Base-by-base conservation (phyloP, 1,140 invertebrate genomes). In the Wiebesia pumilae region DNA sequence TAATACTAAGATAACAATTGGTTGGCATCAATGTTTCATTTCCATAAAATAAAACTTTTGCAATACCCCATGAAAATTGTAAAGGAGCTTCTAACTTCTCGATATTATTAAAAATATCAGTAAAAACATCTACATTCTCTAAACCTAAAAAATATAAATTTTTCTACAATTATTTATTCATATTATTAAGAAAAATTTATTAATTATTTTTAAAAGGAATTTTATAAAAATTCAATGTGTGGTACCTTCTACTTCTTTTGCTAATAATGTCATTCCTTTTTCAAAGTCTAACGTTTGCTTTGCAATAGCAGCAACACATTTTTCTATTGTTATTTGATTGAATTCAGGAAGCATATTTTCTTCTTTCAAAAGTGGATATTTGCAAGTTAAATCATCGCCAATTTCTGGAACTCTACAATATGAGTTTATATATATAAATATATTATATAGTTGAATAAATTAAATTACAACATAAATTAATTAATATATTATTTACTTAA, bases 261-360 rank as follows among this genome's bases (percentile, higher is more conserved):
- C 95, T 84, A 97, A 92, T 67, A 95, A 93, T 90, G 95, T 95
- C 0, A 98, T 94, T 21, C 95, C 95, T 89, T 96, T 96, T 94
- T 99, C 98, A 93, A 97, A 97, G 81, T 97, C 96, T n/a, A 97
- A 93, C 1, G 97, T 95, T 88, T 97, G 95, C 91, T 97, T 97
- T 69, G 96, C 97, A 87, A 98, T 96, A 47, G 97, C 96, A 24
- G 96, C 96, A 69, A 97, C 95, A 91, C 97, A 97, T 92, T 96
- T 96, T 92, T 98, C 96, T 81, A 97, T 96, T n/a, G 96, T 96
- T 51, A 98, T 94, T 88, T 95, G 95, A 90, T 95, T 96, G 91
- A 98, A 98, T 90, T 97, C 95, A 75, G 97, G 97, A 67, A 97
- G 94, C 10, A 96, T 96, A 92, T 88, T 89, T 4, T 96, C 95